Base-by-base conservation (phyloP, 2,888 invertebrate genomes). In the Sussaba pulchella region DNA sequence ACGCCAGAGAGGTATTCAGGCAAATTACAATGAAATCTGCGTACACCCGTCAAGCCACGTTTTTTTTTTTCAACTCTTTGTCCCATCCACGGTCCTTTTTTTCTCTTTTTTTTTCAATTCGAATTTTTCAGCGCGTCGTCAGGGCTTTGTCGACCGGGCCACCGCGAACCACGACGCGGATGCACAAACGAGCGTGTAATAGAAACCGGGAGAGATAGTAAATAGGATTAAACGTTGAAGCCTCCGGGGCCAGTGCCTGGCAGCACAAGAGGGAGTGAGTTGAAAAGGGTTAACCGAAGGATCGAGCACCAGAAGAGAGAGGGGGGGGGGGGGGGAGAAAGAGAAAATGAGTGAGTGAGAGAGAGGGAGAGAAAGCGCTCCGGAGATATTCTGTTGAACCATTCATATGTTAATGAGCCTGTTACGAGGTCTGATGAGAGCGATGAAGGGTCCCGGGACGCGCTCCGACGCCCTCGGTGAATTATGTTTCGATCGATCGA, bases 171-270 rank as follows among this genome's bases (percentile, higher is more conserved):
- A 21, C 50, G 45, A 47, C 39, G 66, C 19, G 66, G 66, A 67
- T 63, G 73, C 69, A 75, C 69, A 82, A 82, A 82, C 71, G 64
- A 82, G 63, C 78, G 72, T 73, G 78, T 83, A 82, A 83, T 83
- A 78, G 78, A 82, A 82, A 80, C 76, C 70, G 54, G 66, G 36
- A 31, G 78, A 70, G 70, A 73, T 74, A 78, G 78, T 83, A 83
- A 84, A 84, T 79, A 83, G 83, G 83, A 84, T 84, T 84, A 83
- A 84, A 78, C 78, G 78, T 82, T 66, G 71, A 64, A 83, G 83
- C 78, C 76, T 61, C 67, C 63, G 78, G 72, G 69, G 69, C 54
- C 39, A 26, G 54, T 14, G 54, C 52, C 52, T 24, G 21, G 6
- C 54, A 54, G 52, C 50, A 39, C 9, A 39, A 63, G 50, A 66